These are phyloP conservation scores for Argynnis bischoffii DNA, from an alignment of 2,888 invertebrate species.

Conservation along the genomic window DNA sequence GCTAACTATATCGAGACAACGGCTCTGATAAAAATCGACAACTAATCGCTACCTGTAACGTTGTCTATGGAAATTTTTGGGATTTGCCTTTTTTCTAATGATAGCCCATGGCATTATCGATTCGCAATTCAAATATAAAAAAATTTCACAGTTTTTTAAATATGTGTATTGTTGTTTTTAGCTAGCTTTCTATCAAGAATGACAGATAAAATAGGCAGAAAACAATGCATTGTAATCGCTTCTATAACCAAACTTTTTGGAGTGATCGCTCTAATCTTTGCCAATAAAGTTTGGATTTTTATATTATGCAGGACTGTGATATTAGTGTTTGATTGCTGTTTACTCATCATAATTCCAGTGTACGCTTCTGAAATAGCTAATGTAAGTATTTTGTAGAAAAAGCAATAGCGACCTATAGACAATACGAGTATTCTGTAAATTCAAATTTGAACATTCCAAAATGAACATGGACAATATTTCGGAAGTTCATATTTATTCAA, in stretches of 20 bases:
- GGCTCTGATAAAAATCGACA: too few relatives aligned
- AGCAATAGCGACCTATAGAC: neutral
- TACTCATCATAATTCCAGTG: conserved; percentile 49
- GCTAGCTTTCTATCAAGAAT: conserved; percentile 49
- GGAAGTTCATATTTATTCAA: too few relatives aligned
- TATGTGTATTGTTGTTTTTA: conserved; percentile 29
- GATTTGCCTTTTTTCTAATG: too few relatives aligned
- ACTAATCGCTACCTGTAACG: too few relatives aligned
- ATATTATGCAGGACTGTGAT: conserved; percentile 48
- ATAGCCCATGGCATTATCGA: too few relatives aligned
- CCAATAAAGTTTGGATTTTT: conserved; percentile 54
- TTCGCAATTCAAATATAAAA: too few relatives aligned
- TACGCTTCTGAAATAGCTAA: conserved; percentile 61
- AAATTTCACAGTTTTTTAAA: too few relatives aligned
- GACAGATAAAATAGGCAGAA: conserved; percentile 50
- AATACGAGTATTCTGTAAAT: neutral
- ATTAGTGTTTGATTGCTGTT: conserved; percentile 45
- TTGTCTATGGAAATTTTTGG: too few relatives aligned
- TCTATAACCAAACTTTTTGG: conserved; percentile 53
- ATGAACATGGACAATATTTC: too few relatives aligned
- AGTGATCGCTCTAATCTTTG: conserved; percentile 50
- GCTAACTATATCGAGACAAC: too few relatives aligned
- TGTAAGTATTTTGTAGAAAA: conserved; percentile 44
- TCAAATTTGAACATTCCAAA: too few relatives aligned
- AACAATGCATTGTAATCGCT: conserved; percentile 51